These are phyloP conservation scores for Orthonyx spaldingii DNA, from an alignment of 2,113 vertebrate species.

Conservation along the genomic window DNA sequence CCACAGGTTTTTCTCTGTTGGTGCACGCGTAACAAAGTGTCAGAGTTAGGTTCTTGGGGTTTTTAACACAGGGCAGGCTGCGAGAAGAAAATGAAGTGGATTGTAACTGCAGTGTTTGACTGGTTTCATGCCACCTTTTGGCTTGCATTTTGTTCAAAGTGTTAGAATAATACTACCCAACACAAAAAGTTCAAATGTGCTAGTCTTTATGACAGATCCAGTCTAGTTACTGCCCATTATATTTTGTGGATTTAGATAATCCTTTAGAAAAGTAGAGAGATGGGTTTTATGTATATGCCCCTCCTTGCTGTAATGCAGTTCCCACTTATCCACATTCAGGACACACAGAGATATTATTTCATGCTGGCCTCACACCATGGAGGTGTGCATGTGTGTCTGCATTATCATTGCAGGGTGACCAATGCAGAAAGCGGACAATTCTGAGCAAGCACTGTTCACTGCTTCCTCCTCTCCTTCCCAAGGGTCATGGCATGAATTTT, in stretches of 20 bases:
- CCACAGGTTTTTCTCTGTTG: not conserved
- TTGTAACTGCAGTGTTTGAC: not conserved
- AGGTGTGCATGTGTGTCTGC: not conserved
- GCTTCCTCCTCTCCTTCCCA: not conserved
- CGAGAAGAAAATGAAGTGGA: not conserved
- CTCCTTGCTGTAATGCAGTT: not conserved
- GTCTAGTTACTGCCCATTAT: not conserved
- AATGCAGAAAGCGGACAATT: not conserved
- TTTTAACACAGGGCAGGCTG: not conserved
- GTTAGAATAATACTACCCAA: not conserved
- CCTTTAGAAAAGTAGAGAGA: not conserved
- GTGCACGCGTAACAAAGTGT: not conserved
- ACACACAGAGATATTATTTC: not conserved
- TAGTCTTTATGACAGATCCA: not conserved
- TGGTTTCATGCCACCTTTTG: not conserved
- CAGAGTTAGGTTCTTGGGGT: not conserved
- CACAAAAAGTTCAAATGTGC: not conserved
- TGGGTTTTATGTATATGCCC: not conserved
- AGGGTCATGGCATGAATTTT: fast-evolving
- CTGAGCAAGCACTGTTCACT: not conserved
- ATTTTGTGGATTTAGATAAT: not conserved
- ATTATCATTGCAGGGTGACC: not conserved
- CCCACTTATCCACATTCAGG: not conserved
- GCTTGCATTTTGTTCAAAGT: not conserved
- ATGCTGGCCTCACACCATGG: fast-evolving